Evolutionary conservation across 2,113 vertebrate species (phyloP), one percentile per base, ranked within the genome.

Genomic region (Terrapene triunguis): DNA sequence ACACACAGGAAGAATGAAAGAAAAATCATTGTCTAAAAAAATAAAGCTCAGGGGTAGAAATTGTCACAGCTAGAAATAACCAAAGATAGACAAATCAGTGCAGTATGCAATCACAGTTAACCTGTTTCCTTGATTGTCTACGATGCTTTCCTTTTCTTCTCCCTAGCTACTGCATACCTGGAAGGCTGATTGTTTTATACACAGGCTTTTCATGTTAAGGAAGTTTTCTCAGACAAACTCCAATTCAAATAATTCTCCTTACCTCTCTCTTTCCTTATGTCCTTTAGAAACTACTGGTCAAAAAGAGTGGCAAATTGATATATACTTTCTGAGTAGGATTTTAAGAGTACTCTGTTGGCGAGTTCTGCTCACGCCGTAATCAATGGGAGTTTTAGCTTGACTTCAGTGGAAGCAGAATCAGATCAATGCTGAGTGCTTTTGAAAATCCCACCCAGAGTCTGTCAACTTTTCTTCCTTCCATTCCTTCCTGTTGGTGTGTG

Each of bases 141-240:
- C 62, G 32, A 85, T 3, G 5, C 50, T 90, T 55, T 6, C 62
- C 9, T 12, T 53, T 87, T 62, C 44, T 6, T 72, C 27, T 79
- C 16, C 2, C 44, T 54, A 25, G 57, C 5, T 2, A 4, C 22
- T 42, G 35, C 62, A 27, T 24, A 87, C 38, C 65, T 92, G 74
- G 47, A 85, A 94, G 89, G 86, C 57, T 10, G 32, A 4, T 62
- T 25, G 38, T 21, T 93, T 35, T 32, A 55, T 89, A 54, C 51
- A 48, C 17, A 42, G 53, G 59, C 65, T 53, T 42, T 82, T 72
- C 65, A 81, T 65, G 89, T 44, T 72, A 44, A 87, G 21, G 59
- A 17, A 80, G 35, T 22, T 85, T 95, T 92, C 84, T 91, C 54
- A 35, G 38, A 57, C 22, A 88, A 86, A 89, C 35, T 78, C 51